These are phyloP conservation scores for Beroe ovata DNA, from an alignment of 37 sponge, comb jelly and placozoan genomes.

Conservation along the genomic window DNA sequence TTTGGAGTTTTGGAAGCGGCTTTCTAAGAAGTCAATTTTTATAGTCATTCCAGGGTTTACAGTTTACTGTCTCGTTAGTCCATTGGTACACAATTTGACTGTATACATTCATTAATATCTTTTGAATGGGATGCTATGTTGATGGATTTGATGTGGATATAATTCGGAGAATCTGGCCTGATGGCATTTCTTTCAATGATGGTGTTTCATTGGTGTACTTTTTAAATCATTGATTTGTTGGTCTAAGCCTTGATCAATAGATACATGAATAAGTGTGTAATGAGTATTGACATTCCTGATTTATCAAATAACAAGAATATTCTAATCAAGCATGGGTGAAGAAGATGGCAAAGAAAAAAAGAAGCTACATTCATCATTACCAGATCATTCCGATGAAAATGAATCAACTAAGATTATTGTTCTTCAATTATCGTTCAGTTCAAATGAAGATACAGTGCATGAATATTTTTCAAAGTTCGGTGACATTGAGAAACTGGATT, in stretches of 20 bases:
- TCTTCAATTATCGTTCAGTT: conserved; percentile 41
- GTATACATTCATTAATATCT: not conserved
- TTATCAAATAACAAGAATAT: no score
- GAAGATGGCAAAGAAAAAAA: not conserved
- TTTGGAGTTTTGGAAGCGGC: no score
- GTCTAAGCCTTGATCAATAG: no score
- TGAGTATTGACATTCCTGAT: no score
- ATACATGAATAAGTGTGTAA: no score
- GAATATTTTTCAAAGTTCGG: conserved; percentile 54
- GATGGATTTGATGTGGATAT: conserved; percentile 57
- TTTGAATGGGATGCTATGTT: conserved; percentile 11
- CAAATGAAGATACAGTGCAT: conserved; percentile 46
- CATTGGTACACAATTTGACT: no score
- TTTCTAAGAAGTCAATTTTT: no score
- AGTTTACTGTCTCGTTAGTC: no score
- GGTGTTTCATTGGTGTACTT: conserved; percentile 14
- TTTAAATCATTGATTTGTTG: no score
- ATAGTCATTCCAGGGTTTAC: not conserved
- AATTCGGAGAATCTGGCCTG: conserved; percentile 39
- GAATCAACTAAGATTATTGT: conserved; percentile 55
- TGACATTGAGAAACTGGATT: conserved; percentile 55
- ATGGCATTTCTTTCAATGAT: conserved; percentile 14
- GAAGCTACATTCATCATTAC: not conserved
- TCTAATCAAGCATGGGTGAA: no score
- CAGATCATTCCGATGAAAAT: conserved; percentile 57